Evolutionary conservation across 92 coral and sea anemone genomes (phyloP), one percentile per base, ranked within the genome.

Genomic region (Hydrozoanthus gracilis): DNA sequence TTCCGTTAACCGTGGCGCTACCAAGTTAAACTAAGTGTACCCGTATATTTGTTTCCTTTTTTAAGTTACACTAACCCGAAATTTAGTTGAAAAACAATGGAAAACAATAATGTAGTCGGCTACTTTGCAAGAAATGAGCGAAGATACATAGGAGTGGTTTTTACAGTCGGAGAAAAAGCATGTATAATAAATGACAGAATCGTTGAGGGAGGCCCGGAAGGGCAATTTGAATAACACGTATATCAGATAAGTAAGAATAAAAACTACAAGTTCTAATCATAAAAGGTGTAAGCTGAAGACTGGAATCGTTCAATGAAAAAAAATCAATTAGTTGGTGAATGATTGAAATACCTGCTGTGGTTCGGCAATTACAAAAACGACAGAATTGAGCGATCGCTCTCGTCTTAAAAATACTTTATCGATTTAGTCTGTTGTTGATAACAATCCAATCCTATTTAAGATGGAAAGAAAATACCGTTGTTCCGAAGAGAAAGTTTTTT

Each of bases 131-230:
- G 15, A 64, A 65, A 18, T 13, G 16, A 80, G 52, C 64, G 74
- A 64, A 16, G 73, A 68, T 9, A 10, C 44, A 48, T 12, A 39
- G 44, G 20, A 61, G 39, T 27, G 39, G 39, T 27, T 27, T 27
- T 66, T 62, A 12, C n/a, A 39, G 47, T 70, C 6, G 35, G 73
- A 12, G 48, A 17, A 7, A n/a, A 10, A 9, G 46, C 73, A 80
- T 80, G 85, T 12, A 45, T 80, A 64, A 80, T 80, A 65, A 49
- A 80, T 80, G 62, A 64, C 73, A 48, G 72, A 80, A 61, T 27
- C 15, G 13, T 13, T 8, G 62, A 16, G 48, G 44, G 49, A 67
- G 47, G 48, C 55, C 58, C 8, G 55, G 60, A 80, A 80, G 48
- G 73, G 18, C 60, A 48, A 62, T 46, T 80, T 18, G 64, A 80